A percentile compares a stretch with the other conserved stretches of the same genome.
phyloP scores from a whole-genome alignment of 2,797 vertebrate species.

The Poliocrania exsul region DNA sequence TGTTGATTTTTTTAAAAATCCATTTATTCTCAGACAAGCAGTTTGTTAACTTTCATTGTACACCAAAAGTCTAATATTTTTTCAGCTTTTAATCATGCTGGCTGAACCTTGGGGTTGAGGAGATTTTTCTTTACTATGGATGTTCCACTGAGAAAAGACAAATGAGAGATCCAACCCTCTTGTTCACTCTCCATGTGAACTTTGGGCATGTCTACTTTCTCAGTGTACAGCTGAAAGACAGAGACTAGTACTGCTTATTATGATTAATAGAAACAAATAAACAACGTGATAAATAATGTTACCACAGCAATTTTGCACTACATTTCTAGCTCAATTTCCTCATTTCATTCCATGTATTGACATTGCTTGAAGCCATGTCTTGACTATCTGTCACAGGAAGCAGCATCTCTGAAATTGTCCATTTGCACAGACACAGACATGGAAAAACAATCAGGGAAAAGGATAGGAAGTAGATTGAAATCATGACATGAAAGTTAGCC shows the following conservation, averaged over 20 bases:
- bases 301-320: neutral
- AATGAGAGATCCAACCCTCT: neutral
- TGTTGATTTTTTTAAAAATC: neutral
- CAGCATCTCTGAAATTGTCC: neutral
- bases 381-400: neutral
- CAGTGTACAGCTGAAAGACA: neutral
- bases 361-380: neutral
- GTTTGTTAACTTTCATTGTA: neutral
- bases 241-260: neutral
- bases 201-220: neutral
- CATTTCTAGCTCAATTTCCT: neutral
- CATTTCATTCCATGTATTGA: neutral
- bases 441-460: neutral
- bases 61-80: neutral
- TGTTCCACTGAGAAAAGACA: neutral
- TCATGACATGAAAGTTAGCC: neutral
- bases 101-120: neutral
- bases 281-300: neutral
- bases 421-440: neutral
- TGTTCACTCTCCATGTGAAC: neutral
- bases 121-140: neutral
- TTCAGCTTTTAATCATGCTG: neutral
- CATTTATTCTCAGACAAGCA: neutral
- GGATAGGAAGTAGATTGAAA: neutral
- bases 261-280: neutral